A percentile compares a stretch with the other conserved stretches of the same genome.
phyloP scores from a whole-genome alignment of 2,797 vertebrate species.

The Myotis vivesi region DNA sequence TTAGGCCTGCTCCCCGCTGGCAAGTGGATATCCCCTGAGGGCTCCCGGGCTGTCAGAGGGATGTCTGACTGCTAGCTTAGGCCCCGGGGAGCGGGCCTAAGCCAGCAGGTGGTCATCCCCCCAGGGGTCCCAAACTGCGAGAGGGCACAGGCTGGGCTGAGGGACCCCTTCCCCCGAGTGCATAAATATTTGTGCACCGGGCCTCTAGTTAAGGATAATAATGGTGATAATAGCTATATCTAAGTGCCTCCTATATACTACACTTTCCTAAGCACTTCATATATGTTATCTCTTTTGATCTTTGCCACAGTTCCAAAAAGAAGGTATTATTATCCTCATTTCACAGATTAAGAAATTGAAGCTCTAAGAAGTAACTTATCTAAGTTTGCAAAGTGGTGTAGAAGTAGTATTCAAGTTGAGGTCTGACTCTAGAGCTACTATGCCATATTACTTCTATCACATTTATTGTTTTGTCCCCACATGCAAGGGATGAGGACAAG shows the following conservation, averaged over 20 bases:
- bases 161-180: too few relatives aligned
- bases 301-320: conserved; percentile 26
- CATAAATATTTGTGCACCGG: too few relatives aligned
- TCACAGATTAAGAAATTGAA: conserved; percentile 46
- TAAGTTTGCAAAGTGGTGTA: neutral
- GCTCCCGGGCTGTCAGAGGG: too few relatives aligned
- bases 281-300: neutral
- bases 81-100: too few relatives aligned
- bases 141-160: too few relatives aligned
- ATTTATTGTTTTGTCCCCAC: neutral
- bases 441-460: neutral
- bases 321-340: conserved; percentile 6
- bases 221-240: neutral
- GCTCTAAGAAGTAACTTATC: conserved; percentile 25
- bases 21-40: too few relatives aligned
- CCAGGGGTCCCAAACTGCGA: too few relatives aligned
- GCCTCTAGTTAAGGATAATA: neutral
- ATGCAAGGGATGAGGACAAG: neutral
- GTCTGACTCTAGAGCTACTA: conserved; percentile 19
- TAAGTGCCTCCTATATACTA: neutral
- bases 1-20: too few relatives aligned
- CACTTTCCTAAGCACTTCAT: conserved; percentile 30
- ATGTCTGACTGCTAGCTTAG: too few relatives aligned
- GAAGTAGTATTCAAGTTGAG: conserved; percentile 9
- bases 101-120: too few relatives aligned